Base-by-base conservation (phyloP, 2,888 invertebrate genomes). In the Strigamia crassipes region DNA sequence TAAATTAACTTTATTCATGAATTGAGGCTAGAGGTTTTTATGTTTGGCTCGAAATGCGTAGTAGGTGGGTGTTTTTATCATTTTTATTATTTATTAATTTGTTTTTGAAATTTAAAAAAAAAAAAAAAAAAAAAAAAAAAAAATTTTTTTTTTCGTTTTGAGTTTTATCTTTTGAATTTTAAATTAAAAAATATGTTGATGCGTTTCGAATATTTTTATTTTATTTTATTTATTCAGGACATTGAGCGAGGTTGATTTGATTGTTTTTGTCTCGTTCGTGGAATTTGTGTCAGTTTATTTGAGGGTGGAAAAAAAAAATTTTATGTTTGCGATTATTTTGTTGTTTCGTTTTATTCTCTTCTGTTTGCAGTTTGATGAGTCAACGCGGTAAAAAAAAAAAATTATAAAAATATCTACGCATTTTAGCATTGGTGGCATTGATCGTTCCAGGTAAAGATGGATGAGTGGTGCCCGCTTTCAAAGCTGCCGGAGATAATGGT, bases 401-500 rank as follows among this genome's bases (percentile, higher is more conserved):
- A 18, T n/a, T 61, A 18, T 18, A 18, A 61, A 66, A 66, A 66
- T 66, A 66, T 66, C 61, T 66, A 66, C 61, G 61, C 61, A 66
- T 23, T 66, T 66, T 18, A 66, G 46, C 46, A n/a, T 13, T n/a
- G 61, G 61, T 66, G 21, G 61, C 21, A 66, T 66, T 66, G 61
- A 66, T 66, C 61, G 61, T 66, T 66, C 61, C 61, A 66, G 61
- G 61, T 66, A 66, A 23, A 66, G 61, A 66, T 66, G 61, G 61
- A 66, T 66, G 61, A 66, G 61, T 66, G 61, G 61, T 66, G 61
- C 61, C 61, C 61, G 61, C 18, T 66, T 66, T 66, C 61, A 66
- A 66, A 66, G 61, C 61, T 66, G 61, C 61, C 61, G 61, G 61
- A 66, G 61, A 66, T 66, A 66, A 66, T 66, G 61, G 61, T 66